Evolutionary conservation across 2,113 vertebrate genomes (phyloP).

Genomic region (Hypocryptadius cinnamomeus): DNA sequence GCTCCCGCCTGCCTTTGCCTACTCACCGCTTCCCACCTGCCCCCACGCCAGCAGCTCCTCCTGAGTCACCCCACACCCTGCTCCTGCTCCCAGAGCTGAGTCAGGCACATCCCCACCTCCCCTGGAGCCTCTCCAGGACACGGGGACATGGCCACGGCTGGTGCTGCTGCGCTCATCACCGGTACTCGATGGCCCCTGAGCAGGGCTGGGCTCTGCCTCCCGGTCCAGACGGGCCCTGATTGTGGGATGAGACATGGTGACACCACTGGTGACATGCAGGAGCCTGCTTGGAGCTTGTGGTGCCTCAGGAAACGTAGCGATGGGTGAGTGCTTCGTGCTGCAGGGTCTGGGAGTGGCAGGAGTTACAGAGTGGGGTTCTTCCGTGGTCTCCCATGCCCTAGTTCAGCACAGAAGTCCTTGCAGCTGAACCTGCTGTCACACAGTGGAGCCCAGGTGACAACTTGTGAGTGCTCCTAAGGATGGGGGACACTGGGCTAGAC

Average conservation of each 20-base stretch:
- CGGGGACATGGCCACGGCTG: neutral
- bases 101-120: constrained; percentile 20
- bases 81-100: neutral
- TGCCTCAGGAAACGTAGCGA: fast-evolving
- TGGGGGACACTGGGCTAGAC: neutral
- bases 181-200: neutral
- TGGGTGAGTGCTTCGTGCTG: neutral
- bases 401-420: fast-evolving
- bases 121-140: neutral
- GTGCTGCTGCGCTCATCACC: neutral
- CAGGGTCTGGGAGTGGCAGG: neutral
- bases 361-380: neutral
- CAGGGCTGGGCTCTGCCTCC: neutral
- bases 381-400: fast-evolving
- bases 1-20: constrained; percentile 9
- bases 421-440: neutral
- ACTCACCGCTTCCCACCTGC: constrained; percentile 5
- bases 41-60: neutral
- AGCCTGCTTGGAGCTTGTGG: neutral
- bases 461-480: neutral
- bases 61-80: constrained; percentile 32
- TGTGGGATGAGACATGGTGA: neutral
- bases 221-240: neutral
- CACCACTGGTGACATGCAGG: neutral
- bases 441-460: neutral